Evolutionary conservation across 2,113 vertebrate species (phyloP).

Genomic region (Lamprotornis superbus): DNA sequence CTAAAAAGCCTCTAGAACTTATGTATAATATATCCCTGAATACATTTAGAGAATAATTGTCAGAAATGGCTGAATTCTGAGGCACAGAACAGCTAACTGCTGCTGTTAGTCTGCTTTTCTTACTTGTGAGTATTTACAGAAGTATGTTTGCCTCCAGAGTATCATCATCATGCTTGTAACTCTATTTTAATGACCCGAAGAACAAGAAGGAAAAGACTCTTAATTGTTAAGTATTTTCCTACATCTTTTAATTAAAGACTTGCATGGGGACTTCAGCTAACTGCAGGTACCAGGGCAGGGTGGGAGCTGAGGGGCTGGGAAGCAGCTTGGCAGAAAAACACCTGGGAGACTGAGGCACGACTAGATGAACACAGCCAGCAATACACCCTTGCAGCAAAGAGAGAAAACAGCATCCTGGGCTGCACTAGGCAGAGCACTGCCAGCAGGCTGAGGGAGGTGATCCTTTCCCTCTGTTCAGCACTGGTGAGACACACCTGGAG

Average conservation of each 20-base stretch:
- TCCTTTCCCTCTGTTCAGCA: background rate
- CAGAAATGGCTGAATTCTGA: background rate
- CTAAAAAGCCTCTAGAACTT: slow-evolving; percentile 15
- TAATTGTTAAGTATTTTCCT: background rate
- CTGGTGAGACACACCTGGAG: background rate
- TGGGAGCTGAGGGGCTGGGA: background rate
- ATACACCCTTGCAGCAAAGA: background rate
- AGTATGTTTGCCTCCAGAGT: background rate
- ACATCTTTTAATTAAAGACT: background rate
- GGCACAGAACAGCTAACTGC: background rate
- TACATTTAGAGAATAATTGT: slow-evolving; percentile 1
- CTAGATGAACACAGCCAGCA: background rate
- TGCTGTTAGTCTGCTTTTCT: background rate
- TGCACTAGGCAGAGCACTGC: background rate
- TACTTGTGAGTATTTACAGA: slow-evolving; percentile 2
- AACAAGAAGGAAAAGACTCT: background rate
- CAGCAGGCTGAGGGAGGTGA: background rate
- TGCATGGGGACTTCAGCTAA: background rate
- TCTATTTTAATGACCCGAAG: background rate
- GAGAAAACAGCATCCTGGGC: background rate
- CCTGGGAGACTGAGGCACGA: background rate
- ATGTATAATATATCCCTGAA: slow-evolving; percentile 1
- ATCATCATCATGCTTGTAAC: background rate
- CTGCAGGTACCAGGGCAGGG: background rate
- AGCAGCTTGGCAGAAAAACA: background rate